These are phyloP conservation scores for Sycophila sp. DNA, from an alignment of 1,140 invertebrate species.

Conservation along the genomic window DNA sequence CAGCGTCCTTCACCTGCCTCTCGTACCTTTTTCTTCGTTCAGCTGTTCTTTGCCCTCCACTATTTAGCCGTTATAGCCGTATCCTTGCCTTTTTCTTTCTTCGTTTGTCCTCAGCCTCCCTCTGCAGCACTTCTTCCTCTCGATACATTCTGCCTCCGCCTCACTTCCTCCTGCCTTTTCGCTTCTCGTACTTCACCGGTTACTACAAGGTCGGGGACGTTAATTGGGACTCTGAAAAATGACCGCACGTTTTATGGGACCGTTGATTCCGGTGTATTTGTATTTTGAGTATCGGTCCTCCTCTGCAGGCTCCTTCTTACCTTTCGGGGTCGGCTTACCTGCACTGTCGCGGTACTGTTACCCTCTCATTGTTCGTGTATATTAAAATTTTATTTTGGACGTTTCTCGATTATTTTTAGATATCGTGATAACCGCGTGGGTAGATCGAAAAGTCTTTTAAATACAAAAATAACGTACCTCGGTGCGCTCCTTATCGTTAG, in stretches of 20 bases:
- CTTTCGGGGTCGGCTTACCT: neutral
- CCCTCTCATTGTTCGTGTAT: neutral
- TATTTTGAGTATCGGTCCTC: neutral
- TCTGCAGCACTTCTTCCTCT: neutral
- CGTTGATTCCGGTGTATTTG: neutral
- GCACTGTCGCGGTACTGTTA: too few relatives aligned
- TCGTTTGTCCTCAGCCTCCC: neutral
- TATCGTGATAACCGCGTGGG: too few relatives aligned
- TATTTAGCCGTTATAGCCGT: too few relatives aligned
- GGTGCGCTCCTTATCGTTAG: neutral
- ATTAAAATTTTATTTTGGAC: neutral
- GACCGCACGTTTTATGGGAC: neutral
- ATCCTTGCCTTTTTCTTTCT: neutral
- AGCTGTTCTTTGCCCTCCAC: too few relatives aligned
- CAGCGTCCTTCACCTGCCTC: neutral
- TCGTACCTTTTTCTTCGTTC: neutral
- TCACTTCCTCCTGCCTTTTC: neutral
- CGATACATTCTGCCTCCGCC: neutral
- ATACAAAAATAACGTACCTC: neutral
- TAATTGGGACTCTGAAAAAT: slow-evolving; percentile 13
- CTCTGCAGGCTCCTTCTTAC: neutral
- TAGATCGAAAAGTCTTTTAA: neutral
- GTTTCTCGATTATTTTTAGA: neutral
- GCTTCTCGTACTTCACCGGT: neutral
- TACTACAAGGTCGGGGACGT: slow-evolving; percentile 3